These are phyloP conservation scores for Gonioctena quinquepunctata DNA, from an alignment of 1,140 invertebrate genomes.

Conservation along the genomic window DNA sequence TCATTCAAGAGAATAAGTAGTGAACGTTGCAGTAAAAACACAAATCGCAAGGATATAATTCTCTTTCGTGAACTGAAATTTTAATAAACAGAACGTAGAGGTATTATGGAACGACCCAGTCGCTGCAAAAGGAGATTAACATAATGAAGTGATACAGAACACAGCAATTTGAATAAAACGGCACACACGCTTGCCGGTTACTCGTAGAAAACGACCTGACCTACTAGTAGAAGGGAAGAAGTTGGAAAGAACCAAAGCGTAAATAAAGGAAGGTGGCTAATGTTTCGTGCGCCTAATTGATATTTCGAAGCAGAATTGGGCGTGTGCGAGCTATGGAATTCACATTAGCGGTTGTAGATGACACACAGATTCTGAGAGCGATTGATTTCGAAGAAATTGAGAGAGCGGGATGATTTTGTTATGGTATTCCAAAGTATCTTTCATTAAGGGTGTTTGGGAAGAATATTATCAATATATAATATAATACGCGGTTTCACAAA, in stretches of 20 bases:
- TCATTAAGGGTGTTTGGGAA: too few relatives aligned
- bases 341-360: too few relatives aligned
- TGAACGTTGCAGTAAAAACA: too few relatives aligned
- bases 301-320: too few relatives aligned
- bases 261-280: not conserved
- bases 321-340: not conserved
- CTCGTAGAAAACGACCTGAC: not conserved
- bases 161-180: not conserved
- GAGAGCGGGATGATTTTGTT: too few relatives aligned
- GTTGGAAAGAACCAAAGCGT: not conserved
- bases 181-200: not conserved
- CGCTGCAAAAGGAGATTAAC: not conserved
- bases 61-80: not conserved
- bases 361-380: too few relatives aligned
- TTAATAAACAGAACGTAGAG: not conserved
- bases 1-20: too few relatives aligned
- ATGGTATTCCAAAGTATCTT: too few relatives aligned
- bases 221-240: not conserved
- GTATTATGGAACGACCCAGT: not conserved
- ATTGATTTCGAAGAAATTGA: too few relatives aligned
- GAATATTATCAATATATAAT: too few relatives aligned
- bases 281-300: too few relatives aligned
- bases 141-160: not conserved
- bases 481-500: too few relatives aligned
- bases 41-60: not conserved